Base-by-base conservation (phyloP, 2,797 vertebrate genomes). In the Siniperca scherzeri region DNA sequence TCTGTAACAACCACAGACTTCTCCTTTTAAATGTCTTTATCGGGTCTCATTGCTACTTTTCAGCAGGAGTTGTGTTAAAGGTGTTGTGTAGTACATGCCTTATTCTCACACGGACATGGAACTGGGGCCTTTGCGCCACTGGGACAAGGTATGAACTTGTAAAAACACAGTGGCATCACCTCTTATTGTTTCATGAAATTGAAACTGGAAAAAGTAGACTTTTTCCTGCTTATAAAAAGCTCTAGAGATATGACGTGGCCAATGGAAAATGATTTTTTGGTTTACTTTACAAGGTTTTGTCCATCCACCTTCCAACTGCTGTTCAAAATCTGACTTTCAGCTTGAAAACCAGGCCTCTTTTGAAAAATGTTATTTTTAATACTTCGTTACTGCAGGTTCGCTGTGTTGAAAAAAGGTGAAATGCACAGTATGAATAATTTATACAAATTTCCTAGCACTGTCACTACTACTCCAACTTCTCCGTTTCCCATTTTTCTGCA, bases 181-280 rank as follows among this genome's bases (percentile, higher is more conserved):
- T 84, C 70, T 74, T 78, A 76, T 82, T 85, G 77, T 86, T 91
- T 87, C 66, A 89, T 82, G 79, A 88, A 93, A 89, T 69, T 69
- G 57, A 87, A 83, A 80, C 74, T 69, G 73, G 70, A 73, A 70
- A 84, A 88, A 70, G 53, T 17, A 9, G 10, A 70, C 80, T 80
- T 81, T 74, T 64, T 79, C 55, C 74, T 59, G 61, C 50, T 70
- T 77, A 9, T 79, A 78, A 88, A 89, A 88, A 80, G 61, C 83
- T 87, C 75, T 21, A 68, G 80, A 91, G 66, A 86, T 78, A 65
- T 86, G 57, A 27, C n/a, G 21, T 61, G 61, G 75, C 78, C 56
- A 67, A 53, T 75, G 89, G 86, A 85, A 87, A 84, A 81, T 61
- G 2, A 79, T 89, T 87, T 85, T 77, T 80, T 59, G 21, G 42